Percentiles rank a stretch among this genome's conserved stretches.
Conservation (phyloP, 2,888 invertebrate genomes). For the Epirrhoe alternata region DNA sequence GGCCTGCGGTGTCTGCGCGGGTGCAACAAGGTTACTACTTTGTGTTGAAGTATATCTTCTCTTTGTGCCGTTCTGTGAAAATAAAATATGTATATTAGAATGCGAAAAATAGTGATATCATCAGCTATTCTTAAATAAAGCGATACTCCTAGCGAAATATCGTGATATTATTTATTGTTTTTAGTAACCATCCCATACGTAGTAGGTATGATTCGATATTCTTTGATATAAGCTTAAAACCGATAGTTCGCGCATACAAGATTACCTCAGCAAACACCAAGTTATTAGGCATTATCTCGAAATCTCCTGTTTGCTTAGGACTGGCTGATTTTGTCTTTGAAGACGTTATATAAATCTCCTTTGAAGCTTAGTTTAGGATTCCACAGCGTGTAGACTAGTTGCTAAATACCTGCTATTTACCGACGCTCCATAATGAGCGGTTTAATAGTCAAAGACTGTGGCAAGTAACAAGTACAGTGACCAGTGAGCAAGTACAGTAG, state of each 20-base stretch:
- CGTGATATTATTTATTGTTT: too few relatives aligned
- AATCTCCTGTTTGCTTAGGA: slow-evolving; percentile 40
- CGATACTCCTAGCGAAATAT: too few relatives aligned
- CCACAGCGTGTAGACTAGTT: slow-evolving; percentile 7
- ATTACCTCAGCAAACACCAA: slow-evolving; percentile 21
- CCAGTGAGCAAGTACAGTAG: too few relatives aligned
- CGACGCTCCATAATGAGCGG: neutral
- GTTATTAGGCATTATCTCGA: slow-evolving; percentile 30
- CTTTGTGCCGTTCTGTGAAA: too few relatives aligned
- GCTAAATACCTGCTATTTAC: slow-evolving; percentile 8
- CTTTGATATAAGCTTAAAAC: slow-evolving; percentile 5
- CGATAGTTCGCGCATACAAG: slow-evolving; percentile 13
- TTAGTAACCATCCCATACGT: too few relatives aligned
- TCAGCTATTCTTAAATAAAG: too few relatives aligned
- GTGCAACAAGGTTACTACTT: too few relatives aligned
- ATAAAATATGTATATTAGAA: too few relatives aligned
- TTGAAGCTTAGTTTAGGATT: slow-evolving; percentile 22
- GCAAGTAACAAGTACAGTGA: too few relatives aligned
- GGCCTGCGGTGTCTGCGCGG: too few relatives aligned
- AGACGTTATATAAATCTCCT: slow-evolving; percentile 30
- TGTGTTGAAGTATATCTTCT: too few relatives aligned
- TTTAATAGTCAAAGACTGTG: neutral
- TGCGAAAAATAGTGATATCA: too few relatives aligned
- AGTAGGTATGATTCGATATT: neutral
- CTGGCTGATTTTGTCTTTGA: slow-evolving; percentile 34